Evolutionary conservation across 2,888 invertebrate genomes (phyloP).

Genomic region (Platycnemis pennipes): DNA sequence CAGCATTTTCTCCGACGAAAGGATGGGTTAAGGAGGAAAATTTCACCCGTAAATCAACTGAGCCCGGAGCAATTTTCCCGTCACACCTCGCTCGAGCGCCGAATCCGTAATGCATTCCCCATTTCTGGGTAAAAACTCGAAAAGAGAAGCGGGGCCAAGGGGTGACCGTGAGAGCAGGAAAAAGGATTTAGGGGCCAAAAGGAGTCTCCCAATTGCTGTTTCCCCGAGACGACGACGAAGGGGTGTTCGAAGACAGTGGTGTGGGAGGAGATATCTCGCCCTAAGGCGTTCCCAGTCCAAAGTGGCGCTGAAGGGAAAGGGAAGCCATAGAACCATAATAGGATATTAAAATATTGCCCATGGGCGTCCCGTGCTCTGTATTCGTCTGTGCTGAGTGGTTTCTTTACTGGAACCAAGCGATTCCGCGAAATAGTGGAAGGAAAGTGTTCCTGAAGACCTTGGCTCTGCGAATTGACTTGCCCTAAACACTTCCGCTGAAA

Average conservation of each 20-base stretch:
- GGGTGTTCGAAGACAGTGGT: not conserved
- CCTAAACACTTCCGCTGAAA: not conserved
- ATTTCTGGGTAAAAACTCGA: slow-evolving; percentile 25
- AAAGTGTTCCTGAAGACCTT: not conserved
- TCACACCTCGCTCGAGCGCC: slow-evolving; percentile 58
- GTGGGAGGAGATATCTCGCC: not conserved
- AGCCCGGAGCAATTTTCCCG: slow-evolving; percentile 59
- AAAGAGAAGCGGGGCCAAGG: not conserved
- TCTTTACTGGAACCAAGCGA: not conserved
- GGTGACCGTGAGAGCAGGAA: not conserved
- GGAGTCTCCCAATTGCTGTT: slow-evolving; percentile 21
- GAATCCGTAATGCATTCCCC: slow-evolving; percentile 55
- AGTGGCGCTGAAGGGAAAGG: not conserved
- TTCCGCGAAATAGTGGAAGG: slow-evolving; percentile 11
- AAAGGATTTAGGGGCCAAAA: not conserved
- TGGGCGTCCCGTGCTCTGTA: not conserved
- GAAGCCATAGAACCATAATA: not conserved
- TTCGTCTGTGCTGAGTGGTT: not conserved
- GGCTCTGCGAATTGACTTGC: not conserved
- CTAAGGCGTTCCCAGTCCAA: not conserved
- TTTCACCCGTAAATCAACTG: slow-evolving; percentile 64
- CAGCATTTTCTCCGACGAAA: slow-evolving; percentile 42
- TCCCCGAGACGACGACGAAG: not conserved
- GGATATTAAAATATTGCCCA: slow-evolving; percentile 37
- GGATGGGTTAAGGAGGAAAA: slow-evolving; percentile 46